Base-by-base conservation (phyloP, 2,888 invertebrate species). In the Candidula unifasciata region DNA sequence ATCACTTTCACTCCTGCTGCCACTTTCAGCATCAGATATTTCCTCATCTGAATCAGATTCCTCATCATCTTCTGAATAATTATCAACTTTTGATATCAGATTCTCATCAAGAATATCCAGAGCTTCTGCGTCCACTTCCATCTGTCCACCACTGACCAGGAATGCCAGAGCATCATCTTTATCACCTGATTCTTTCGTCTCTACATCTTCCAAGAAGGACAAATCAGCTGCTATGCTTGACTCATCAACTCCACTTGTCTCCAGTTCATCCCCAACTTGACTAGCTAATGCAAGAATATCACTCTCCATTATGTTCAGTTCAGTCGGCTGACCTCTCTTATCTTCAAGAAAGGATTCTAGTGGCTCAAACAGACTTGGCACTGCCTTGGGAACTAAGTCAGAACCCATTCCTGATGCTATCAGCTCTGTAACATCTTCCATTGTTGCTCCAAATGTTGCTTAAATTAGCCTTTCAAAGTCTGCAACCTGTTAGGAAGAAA, bases 1-100 rank as follows among this genome's bases (percentile, higher is more conserved):
- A n/a, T 83, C 82, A 86, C 87, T 85, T 83, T 88, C 83, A 68
- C 77, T 82, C 84, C 82, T 82, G 77, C 83, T 74, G 37, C 77
- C 88, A 78, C 87, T 86, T 57, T 88, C 89, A 69, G 87, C 87
- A 74, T 88, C 87, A n/a, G 80, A 80, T n/a, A 80, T 80, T 44
- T 83, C 86, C n/a, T 88, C 87, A 64, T 73, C 73, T 13, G 66
- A 66, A 73, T 80, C 69, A 10, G 57, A 66, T 60, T 86, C 86
- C 74, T 57, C 33, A n/a, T 64, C 83, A 64, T 80, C 82, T n/a
- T 71, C 71, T 35, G 71, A 71, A 71, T 37, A 71, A 21, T 37
- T 71, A 37, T 71, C 71, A 37, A 37, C 71, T 16, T 79, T 84
- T 3, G 81, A 81, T 8, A 76, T 80, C 30, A 85, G 85, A 66